Evolutionary conservation across 2,888 invertebrate species (phyloP).

Genomic region (Oscheius sp.): DNA sequence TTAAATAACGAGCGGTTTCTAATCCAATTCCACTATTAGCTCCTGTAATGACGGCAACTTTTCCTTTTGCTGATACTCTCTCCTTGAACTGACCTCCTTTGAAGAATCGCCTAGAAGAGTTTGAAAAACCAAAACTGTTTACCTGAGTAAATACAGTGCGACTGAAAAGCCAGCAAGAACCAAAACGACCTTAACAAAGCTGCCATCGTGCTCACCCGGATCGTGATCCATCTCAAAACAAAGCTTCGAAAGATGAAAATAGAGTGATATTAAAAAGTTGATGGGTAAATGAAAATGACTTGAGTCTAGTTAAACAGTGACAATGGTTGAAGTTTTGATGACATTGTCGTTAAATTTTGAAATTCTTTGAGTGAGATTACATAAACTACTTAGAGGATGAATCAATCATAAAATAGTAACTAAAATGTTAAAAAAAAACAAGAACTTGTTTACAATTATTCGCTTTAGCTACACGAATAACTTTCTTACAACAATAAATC

Average conservation of each 20-base stretch:
- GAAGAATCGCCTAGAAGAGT: constrained; percentile 55
- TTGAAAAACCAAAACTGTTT: no score
- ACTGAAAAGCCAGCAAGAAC: constrained; percentile 15
- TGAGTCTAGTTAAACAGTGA: constrained; percentile 16
- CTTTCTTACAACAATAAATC: background rate
- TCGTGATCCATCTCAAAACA: constrained; percentile 28
- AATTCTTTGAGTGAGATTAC: no score
- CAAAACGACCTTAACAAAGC: constrained; percentile 31
- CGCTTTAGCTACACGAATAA: no score
- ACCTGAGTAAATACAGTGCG: constrained; percentile 36
- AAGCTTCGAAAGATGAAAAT: background rate
- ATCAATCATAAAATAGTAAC: no score
- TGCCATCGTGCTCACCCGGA: constrained; percentile 30
- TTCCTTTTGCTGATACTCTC: constrained; percentile 76
- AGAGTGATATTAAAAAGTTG: background rate
- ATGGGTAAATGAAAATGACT: background rate
- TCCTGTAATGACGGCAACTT: constrained; percentile 84
- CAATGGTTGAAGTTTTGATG: background rate
- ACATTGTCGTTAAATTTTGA: no score
- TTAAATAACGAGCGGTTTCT: constrained; percentile 62
- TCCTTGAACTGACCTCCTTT: constrained; percentile 69
- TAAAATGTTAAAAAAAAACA: no score
- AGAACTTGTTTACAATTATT: no score
- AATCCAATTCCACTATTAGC: constrained; percentile 88
- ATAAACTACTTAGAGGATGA: no score